phyloP scores from a whole-genome alignment of 2,888 invertebrate genomes.

The Caenorhabditis uteleia region DNA sequence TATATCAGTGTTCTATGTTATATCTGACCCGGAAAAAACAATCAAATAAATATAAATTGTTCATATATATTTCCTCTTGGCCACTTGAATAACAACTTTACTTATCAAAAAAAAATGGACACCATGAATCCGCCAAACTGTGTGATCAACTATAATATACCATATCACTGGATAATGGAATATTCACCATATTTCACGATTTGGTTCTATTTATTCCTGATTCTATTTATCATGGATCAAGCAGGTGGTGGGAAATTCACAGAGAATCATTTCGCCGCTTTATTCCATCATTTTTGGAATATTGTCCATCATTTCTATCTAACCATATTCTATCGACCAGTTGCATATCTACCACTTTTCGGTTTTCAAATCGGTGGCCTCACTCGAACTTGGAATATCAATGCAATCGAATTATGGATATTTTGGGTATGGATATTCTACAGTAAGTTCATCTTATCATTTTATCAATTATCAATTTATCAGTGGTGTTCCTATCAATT shows the following conservation, averaged over 20 bases:
- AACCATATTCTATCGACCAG: conserved; percentile 22
- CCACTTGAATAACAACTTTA: too few species aligned
- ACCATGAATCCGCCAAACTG: too few species aligned
- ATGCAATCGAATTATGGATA: conserved; percentile 28
- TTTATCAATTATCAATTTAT: conserved; percentile 3
- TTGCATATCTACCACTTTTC: conserved; percentile 30
- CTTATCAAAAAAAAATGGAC: too few species aligned
- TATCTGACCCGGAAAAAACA: too few species aligned
- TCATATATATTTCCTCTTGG: too few species aligned
- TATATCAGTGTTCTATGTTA: too few species aligned
- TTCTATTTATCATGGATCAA: conserved; percentile 20
- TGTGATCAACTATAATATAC: conserved; percentile 23
- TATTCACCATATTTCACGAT: conserved; percentile 23
- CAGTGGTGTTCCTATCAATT: conserved; percentile 23
- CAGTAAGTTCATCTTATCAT: conserved; percentile 9
- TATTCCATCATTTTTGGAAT: conserved; percentile 27
- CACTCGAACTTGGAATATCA: conserved; percentile 12
- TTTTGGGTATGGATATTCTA: conserved; percentile 26
- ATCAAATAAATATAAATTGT: too few species aligned
- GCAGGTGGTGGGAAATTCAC: conserved; percentile 12
- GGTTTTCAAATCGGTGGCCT: conserved; percentile 30
- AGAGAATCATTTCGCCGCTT: conserved; percentile 13
- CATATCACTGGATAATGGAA: conserved; percentile 22
- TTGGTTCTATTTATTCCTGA: conserved; percentile 20
- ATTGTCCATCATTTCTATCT: conserved; percentile 22